phyloP scores from a whole-genome alignment of 2,113 vertebrate genomes.

The Deroptyus accipitrinus region DNA sequence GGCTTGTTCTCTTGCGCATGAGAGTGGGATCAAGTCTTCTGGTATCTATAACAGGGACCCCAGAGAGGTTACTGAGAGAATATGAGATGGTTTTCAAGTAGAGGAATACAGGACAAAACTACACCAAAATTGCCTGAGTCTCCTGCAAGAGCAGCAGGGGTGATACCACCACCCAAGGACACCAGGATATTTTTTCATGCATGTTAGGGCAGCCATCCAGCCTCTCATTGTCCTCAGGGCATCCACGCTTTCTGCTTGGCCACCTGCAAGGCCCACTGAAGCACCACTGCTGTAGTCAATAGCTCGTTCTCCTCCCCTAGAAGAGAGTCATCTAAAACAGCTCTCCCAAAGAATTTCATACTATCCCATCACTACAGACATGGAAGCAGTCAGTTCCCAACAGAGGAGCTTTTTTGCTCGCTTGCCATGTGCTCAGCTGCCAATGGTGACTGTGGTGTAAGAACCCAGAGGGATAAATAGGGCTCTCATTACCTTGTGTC shows the following conservation, averaged over 20 bases:
- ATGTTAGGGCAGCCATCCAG: background rate
- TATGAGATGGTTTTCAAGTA: background rate
- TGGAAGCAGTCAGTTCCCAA: background rate
- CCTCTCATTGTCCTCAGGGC: background rate
- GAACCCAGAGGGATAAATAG: background rate
- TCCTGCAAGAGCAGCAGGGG: background rate
- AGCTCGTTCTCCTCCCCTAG: background rate
- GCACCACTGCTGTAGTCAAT: background rate
- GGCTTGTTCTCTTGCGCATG: background rate
- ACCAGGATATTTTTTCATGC: accelerated
- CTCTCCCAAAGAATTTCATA: background rate
- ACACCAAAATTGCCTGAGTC: background rate
- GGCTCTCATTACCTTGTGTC: background rate
- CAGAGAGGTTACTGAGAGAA: conserved; percentile 1
- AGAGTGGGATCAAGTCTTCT: background rate
- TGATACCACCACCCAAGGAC: background rate
- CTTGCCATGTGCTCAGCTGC: background rate
- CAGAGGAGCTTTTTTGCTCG: background rate
- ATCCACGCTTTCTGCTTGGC: background rate
- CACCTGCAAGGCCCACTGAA: background rate
- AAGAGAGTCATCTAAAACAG: background rate
- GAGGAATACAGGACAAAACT: background rate
- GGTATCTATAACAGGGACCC: conserved; percentile 8
- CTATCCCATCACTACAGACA: accelerated
- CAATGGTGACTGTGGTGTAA: background rate